Percentiles rank a stretch among this genome's conserved stretches.
Conservation (phyloP, 2,113 vertebrate genomes). For the Vidua chalybeata region DNA sequence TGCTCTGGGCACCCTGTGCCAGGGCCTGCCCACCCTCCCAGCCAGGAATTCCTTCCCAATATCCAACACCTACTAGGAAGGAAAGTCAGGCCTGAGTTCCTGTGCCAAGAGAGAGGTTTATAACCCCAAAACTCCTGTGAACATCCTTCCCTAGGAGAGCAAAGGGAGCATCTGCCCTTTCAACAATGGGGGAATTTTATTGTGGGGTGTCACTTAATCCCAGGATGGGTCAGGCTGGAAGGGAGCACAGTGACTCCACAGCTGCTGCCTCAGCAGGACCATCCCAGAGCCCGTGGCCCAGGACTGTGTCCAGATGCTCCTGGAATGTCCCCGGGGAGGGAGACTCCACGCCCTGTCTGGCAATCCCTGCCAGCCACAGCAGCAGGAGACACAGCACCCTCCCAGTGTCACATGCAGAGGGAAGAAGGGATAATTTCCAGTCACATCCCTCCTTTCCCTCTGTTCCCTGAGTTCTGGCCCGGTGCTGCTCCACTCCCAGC, state of each 20-base stretch:
- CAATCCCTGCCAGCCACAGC: neutral
- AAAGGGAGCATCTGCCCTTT: neutral
- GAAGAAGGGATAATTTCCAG: neutral
- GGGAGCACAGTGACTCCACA: neutral
- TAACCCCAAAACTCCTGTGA: neutral
- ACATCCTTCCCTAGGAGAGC: neutral
- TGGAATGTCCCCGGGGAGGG: neutral
- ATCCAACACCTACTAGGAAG: neutral
- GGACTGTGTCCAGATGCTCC: neutral
- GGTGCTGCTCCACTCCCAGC: neutral
- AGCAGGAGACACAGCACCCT: neutral
- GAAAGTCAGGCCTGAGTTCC: neutral
- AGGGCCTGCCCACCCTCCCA: neutral
- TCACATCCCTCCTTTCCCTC: neutral
- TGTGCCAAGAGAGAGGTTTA: too few species aligned
- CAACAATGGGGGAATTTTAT: neutral
- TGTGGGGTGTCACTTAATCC: neutral
- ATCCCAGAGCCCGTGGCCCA: neutral
- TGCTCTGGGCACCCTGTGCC: neutral
- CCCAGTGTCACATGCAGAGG: too few species aligned
- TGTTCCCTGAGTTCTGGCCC: neutral
- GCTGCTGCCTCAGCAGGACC: neutral
- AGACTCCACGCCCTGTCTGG: rapidly evolving
- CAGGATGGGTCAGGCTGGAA: neutral
- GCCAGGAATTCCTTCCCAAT: rapidly evolving